Percentiles rank a stretch among this genome's conserved stretches.
Conservation (phyloP, 2,888 invertebrate species). For the Helleia helle region DNA sequence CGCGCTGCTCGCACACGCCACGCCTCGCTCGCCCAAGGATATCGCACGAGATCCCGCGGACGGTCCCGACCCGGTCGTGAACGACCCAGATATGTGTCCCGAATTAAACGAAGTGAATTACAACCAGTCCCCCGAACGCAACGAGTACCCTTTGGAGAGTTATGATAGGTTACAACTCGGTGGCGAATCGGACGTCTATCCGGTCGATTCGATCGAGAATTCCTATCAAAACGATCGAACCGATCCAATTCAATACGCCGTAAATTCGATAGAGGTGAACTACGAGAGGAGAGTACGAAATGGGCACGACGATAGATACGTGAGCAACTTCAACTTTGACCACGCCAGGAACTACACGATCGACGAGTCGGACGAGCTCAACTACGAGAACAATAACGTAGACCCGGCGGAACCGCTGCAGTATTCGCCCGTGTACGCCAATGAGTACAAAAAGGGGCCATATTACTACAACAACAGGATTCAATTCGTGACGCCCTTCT, state of each 20-base stretch:
- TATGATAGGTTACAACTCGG: too few relatives aligned
- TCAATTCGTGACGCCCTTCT: slow-evolving; percentile 60
- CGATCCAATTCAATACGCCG: background rate
- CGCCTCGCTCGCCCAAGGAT: slow-evolving; percentile 64
- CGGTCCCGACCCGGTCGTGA: slow-evolving; percentile 26
- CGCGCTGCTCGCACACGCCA: slow-evolving; percentile 57
- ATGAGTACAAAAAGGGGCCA: slow-evolving; percentile 59
- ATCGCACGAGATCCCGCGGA: slow-evolving; percentile 39
- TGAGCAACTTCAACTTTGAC: slow-evolving; percentile 45
- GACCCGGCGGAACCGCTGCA: slow-evolving; percentile 28
- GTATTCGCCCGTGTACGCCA: slow-evolving; percentile 45
- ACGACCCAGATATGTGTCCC: slow-evolving; percentile 17
- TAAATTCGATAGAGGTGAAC: slow-evolving; percentile 37
- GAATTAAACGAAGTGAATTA: slow-evolving; percentile 18
- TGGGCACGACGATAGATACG: slow-evolving; percentile 46
- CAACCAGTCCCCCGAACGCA: too few relatives aligned
- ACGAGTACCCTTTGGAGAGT: too few relatives aligned
- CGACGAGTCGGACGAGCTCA: slow-evolving; percentile 55
- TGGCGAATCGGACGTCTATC: too few relatives aligned
- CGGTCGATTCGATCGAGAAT: slow-evolving; percentile 24
- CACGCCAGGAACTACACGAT: slow-evolving; percentile 38
- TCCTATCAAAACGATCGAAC: slow-evolving; percentile 11
- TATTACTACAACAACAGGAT: slow-evolving; percentile 54
- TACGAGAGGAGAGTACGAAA: slow-evolving; percentile 36
- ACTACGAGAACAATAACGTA: slow-evolving; percentile 45